Base-by-base conservation (phyloP, 1,140 invertebrate genomes). In the Akabosia matsudoensis region DNA sequence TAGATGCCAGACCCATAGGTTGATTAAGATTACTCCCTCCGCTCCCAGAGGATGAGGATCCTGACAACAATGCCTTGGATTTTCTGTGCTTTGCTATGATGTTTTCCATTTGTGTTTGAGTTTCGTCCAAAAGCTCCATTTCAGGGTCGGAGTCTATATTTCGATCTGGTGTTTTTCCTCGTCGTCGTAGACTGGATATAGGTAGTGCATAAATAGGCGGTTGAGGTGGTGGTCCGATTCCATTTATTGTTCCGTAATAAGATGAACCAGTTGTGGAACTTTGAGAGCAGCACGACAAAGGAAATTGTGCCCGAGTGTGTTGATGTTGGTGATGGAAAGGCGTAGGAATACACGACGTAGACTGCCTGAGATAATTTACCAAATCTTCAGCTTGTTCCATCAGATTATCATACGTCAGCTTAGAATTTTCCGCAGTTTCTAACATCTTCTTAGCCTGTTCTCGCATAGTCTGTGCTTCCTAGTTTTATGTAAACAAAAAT, bases 331-430 rank as follows among this genome's bases (percentile, higher is more conserved):
- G 70, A 51, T 72, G 70, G 73, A 31, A 77, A 33, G 76, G 45
- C 22, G 37, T 73, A 33, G 70, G 33, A 2, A 18, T 67, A 1
- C 22, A 73, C 22, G 76, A 74, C 72, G 64, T 51, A 30, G 70
- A 56, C 33, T 79, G 78, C 52, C 76, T 33, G 0, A 79, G 51
- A 64, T 77, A 80, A 24, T n/a, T 52, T 16, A 80, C 37, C 31
- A 80, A n/a, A 51, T 76, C 67, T 45, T 80, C 67, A 14, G 79
- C 79, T 61, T 80, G 76, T 28, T 80, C 79, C 45, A 71, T 18
- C 22, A 80, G 34, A 30, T 78, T 73, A 24, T 76, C 73, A 54
- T 80, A 75, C 18, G 72, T 78, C 2, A 56, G 74, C 73, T 78
- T 76, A 24, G 79, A 37, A 10, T 26, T 75, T 73, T 80, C 76